These are phyloP conservation scores for Drosophila kanekoi DNA, from an alignment of 2,888 invertebrate genomes.

Conservation along the genomic window DNA sequence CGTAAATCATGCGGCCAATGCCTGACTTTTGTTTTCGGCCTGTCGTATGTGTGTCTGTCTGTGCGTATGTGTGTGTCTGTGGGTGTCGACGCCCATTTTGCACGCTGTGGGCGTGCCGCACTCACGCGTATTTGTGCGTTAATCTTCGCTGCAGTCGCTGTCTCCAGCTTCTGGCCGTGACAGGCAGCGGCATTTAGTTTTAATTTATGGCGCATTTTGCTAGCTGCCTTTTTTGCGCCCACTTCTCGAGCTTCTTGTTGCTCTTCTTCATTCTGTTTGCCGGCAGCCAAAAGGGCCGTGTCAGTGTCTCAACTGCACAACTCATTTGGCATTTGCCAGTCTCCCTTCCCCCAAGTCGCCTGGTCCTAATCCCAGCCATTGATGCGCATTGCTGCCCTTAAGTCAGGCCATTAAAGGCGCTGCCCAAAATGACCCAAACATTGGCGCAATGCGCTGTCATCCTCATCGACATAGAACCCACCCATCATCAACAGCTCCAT, in stretches of 20 bases:
- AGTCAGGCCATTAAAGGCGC: slow-evolving; percentile 39
- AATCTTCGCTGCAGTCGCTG: slow-evolving; percentile 76
- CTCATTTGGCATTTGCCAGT: slow-evolving; percentile 47
- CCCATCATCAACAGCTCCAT: slow-evolving; percentile 4
- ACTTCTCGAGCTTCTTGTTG: slow-evolving; percentile 11
- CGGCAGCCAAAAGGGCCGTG: slow-evolving; percentile 47
- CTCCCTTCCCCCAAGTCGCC: not conserved
- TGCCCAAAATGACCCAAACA: slow-evolving; percentile 18
- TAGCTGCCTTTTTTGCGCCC: slow-evolving; percentile 42
- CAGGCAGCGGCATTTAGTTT: slow-evolving; percentile 79
- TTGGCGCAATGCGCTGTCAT: slow-evolving; percentile 32
- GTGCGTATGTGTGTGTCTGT: slow-evolving; percentile 26
- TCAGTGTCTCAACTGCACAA: slow-evolving; percentile 59
- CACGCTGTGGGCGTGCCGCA: slow-evolving; percentile 50
- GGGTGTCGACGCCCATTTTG: slow-evolving; percentile 53
- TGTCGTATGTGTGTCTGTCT: slow-evolving; percentile 38
- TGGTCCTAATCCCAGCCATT: slow-evolving; percentile 21
- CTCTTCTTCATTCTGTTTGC: slow-evolving; percentile 8
- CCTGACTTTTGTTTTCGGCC: slow-evolving; percentile 70
- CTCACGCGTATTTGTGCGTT: slow-evolving; percentile 54
- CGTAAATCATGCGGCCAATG: slow-evolving; percentile 77
- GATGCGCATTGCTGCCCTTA: slow-evolving; percentile 31
- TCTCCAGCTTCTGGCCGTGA: slow-evolving; percentile 69
- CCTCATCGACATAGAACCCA: slow-evolving; percentile 18
- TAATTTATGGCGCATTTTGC: slow-evolving; percentile 77